Evolutionary conservation across 2,888 invertebrate genomes (phyloP).

Genomic region (Zonitis immaculata): DNA sequence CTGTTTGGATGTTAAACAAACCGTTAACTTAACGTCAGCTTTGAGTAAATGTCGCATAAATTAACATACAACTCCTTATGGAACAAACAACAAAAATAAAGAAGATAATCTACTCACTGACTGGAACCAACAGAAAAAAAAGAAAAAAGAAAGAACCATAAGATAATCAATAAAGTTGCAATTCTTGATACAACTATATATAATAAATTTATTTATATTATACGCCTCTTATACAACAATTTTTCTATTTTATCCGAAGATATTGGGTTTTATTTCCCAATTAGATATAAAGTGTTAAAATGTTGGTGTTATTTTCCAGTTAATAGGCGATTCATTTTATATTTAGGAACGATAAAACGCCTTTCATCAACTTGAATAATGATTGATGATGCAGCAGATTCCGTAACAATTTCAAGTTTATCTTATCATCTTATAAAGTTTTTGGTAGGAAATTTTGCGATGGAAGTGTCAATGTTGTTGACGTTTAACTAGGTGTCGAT

Average conservation of each 20-base stretch:
- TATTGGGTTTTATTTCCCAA: too few species aligned
- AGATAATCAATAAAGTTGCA: not conserved
- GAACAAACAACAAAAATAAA: not conserved
- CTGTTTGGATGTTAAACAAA: not conserved
- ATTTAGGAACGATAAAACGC: not conserved
- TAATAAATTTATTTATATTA: not conserved
- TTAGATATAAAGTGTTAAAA: too few species aligned
- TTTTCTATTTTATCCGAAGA: too few species aligned
- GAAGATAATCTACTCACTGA: not conserved
- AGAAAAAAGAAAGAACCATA: not conserved
- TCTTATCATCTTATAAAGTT: constrained; percentile 1
- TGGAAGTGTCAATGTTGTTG: not conserved
- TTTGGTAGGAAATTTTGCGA: not conserved
- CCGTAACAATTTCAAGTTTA: not conserved
- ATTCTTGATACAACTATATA: not conserved
- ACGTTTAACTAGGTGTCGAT: not conserved
- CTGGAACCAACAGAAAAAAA: not conserved
- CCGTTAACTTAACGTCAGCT: not conserved
- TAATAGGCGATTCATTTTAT: too few species aligned
- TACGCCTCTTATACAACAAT: too few species aligned
- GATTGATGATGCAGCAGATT: constrained; percentile 2
- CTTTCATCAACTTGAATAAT: not conserved
- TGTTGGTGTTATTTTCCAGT: too few species aligned
- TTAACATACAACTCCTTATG: too few species aligned
- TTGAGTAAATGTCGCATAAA: not conserved